phyloP scores from a whole-genome alignment of 2,113 vertebrate species.

The Haliaeetus leucogaster region DNA sequence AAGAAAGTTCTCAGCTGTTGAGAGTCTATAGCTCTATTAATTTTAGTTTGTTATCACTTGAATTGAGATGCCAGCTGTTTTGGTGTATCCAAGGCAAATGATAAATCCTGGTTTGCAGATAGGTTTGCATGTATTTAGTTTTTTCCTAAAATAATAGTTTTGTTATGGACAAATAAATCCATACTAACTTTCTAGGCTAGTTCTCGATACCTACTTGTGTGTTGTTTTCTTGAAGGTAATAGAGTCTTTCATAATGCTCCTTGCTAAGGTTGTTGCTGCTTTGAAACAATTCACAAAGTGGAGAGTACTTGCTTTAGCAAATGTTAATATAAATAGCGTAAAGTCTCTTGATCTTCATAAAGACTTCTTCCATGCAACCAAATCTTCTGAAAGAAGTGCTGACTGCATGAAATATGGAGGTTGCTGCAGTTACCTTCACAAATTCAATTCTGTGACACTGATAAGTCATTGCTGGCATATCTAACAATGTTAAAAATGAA shows the following conservation, averaged over 20 bases:
- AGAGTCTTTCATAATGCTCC: background rate
- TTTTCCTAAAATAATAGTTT: background rate
- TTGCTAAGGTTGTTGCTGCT: background rate
- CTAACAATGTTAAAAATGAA: background rate
- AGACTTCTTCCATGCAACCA: background rate
- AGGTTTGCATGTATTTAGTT: background rate
- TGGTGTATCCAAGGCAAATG: background rate
- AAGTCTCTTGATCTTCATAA: background rate
- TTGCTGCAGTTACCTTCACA: background rate
- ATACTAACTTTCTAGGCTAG: background rate
- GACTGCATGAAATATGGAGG: background rate
- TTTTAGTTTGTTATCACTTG: background rate
- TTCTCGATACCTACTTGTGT: fast-evolving
- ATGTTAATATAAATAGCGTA: background rate
- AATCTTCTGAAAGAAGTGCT: background rate
- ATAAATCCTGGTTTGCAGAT: background rate
- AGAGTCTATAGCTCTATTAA: background rate
- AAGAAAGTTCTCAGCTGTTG: background rate
- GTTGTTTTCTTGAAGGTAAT: background rate
- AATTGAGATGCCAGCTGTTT: background rate
- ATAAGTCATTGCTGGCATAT: background rate
- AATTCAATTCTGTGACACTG: background rate
- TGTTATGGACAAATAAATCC: background rate
- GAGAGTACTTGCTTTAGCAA: background rate
- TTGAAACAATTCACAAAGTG: background rate